phyloP scores from a whole-genome alignment of 2,113 vertebrate species.

The Silurus glanis region DNA sequence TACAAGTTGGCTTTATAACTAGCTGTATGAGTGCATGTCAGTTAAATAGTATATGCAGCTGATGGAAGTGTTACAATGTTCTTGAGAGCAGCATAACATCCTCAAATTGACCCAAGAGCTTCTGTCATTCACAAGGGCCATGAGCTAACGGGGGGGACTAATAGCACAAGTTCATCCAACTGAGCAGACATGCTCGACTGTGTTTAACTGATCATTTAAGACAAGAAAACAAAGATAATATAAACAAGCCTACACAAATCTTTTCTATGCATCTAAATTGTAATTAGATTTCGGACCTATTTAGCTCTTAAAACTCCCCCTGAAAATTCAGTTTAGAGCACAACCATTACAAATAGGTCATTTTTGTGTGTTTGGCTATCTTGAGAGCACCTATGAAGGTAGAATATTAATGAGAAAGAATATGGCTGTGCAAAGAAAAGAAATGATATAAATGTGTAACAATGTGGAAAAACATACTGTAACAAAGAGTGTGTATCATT shows the following conservation, averaged over 20 bases:
- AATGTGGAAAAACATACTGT: constrained; percentile 31
- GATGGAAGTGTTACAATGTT: neutral
- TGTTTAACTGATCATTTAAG: constrained; percentile 21
- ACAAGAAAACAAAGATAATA: constrained; percentile 1
- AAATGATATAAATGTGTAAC: constrained; percentile 1
- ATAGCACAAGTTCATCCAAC: neutral
- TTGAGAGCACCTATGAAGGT: constrained; percentile 28
- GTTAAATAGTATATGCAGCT: neutral
- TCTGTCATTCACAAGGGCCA: neutral
- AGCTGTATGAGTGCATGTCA: neutral
- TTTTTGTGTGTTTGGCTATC: neutral
- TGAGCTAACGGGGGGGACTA: neutral
- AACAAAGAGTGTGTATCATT: neutral
- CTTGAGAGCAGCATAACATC: neutral
- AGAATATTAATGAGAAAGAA: neutral
- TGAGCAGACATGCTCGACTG: neutral
- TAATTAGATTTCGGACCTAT: neutral
- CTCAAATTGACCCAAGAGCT: neutral
- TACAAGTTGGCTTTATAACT: constrained; percentile 8
- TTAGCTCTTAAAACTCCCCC: neutral
- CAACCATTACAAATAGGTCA: neutral
- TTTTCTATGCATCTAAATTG: constrained; percentile 3
- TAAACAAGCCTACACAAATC: neutral
- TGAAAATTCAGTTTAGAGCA: neutral
- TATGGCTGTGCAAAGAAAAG: constrained; percentile 26